These are phyloP conservation scores for Palythoa grandis DNA, from an alignment of 92 coral and sea anemone genomes.

Conservation along the genomic window DNA sequence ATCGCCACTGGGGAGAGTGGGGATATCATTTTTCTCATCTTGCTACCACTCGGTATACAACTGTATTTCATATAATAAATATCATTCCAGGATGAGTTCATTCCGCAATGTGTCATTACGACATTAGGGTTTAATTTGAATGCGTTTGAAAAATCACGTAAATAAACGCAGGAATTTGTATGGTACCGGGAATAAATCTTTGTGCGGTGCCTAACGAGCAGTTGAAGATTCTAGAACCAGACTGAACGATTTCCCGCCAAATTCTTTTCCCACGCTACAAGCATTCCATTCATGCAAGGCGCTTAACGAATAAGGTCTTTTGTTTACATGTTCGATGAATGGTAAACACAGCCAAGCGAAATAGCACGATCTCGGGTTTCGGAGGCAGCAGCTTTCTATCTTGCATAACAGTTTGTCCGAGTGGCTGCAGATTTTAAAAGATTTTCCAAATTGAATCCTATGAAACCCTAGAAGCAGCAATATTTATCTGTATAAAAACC, in stretches of 20 bases:
- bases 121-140: too few relatives aligned
- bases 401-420: background rate
- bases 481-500: background rate
- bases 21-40: too few relatives aligned
- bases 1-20: too few relatives aligned
- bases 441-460: background rate
- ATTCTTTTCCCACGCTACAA: slow-evolving; percentile 37
- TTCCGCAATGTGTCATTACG: too few relatives aligned
- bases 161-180: too few relatives aligned
- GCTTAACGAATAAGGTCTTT: slow-evolving; percentile 38
- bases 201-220: background rate
- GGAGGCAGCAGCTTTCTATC: slow-evolving; percentile 4
- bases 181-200: background rate
- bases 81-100: too few relatives aligned
- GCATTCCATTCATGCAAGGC: slow-evolving; percentile 35
- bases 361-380: slow-evolving; percentile 35
- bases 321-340: slow-evolving; percentile 37
- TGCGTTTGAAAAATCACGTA: background rate
- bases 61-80: too few relatives aligned
- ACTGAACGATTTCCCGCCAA: slow-evolving; percentile 34
- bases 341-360: slow-evolving; percentile 19
- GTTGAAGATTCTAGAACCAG: background rate
- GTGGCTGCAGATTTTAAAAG: background rate
- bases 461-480: background rate
- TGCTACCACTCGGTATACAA: too few relatives aligned